Base-by-base conservation (phyloP, 1,140 invertebrate species). In the Oryzaephilus surinamensis region DNA sequence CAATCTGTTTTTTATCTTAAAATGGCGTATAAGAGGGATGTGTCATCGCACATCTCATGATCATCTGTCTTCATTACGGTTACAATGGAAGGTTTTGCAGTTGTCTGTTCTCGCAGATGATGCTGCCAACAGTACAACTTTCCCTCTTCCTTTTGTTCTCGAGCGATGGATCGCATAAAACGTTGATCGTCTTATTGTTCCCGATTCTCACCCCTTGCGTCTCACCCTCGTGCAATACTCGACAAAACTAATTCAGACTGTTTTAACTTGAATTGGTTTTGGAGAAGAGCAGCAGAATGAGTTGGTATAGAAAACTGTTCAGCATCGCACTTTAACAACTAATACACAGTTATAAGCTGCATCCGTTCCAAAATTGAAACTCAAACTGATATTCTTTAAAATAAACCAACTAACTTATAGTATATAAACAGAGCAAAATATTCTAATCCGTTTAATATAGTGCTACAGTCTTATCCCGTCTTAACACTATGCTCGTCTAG, bases 41-140 rank as follows among this genome's bases (percentile, higher is more conserved):
- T n/a, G n/a, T 33, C 32, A 35, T 35, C 33, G 52, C 51, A 43
- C 45, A 46, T 57, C 46, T 45, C 50, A 46, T 46, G 41, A 54
- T 54, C 54, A 59, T 59, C 54, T 38, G 55, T 59, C 57, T 59
- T 59, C 57, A 59, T 59, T 59, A 59, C 43, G 31, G 29, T 37
- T 41, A 57, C 54, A 59, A 59, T 55, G 45, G 50, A 51, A 45
- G 50, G 46, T 43, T 53, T 52, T 39, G 41, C 44, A 42, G 51
- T 51, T 48, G 48, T 50, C 46, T 51, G 52, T 52, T 45, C 41
- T 54, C 51, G 34, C 41, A 46, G 48, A 51, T 49, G 51, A 42
- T 45, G 44, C 47, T 46, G 43, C 26, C 36, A 38, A n/a, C 35
- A 26, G n/a, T n/a, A n/a, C 40, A 31, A 46, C 46, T 50, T 50